phyloP scores from a whole-genome alignment of 2,797 vertebrate species.

The Lacerta agilis region DNA sequence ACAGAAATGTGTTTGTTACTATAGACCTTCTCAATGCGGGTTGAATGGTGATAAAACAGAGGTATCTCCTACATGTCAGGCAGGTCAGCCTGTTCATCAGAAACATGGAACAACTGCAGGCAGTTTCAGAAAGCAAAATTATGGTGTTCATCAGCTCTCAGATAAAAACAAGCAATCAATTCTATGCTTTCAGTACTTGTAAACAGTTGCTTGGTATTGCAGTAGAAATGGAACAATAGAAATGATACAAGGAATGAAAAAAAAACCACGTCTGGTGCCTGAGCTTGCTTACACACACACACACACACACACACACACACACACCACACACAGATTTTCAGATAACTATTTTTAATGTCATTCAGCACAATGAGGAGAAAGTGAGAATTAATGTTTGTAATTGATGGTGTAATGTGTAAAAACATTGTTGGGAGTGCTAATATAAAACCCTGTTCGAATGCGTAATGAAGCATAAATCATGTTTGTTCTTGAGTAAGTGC shows the following conservation, averaged over 20 bases:
- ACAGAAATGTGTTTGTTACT: not conserved
- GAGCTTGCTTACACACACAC: no score
- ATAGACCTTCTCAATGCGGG: not conserved
- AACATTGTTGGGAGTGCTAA: slow-evolving; percentile 35
- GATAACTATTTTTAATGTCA: slow-evolving; percentile 15
- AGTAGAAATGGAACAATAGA: not conserved
- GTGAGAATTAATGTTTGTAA: slow-evolving; percentile 41
- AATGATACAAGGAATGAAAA: not conserved
- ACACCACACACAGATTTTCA: not conserved
- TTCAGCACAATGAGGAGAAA: slow-evolving; percentile 7
- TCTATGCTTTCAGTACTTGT: not conserved
- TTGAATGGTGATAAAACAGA: not conserved
- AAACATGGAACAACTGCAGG: not conserved
- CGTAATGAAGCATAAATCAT: slow-evolving; percentile 24
- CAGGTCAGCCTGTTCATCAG: not conserved
- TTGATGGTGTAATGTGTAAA: slow-evolving; percentile 27
- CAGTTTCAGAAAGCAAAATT: not conserved
- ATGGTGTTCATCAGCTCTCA: not conserved
- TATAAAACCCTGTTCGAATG: slow-evolving; percentile 27
- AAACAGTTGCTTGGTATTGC: not conserved
- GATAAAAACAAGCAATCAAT: not conserved
- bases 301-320: not conserved
- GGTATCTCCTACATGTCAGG: no score
- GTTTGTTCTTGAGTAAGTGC: slow-evolving; percentile 21
- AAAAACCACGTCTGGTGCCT: not conserved